Evolutionary conservation across 2,888 invertebrate genomes (phyloP).

Genomic region (Melipona bicolor): DNA sequence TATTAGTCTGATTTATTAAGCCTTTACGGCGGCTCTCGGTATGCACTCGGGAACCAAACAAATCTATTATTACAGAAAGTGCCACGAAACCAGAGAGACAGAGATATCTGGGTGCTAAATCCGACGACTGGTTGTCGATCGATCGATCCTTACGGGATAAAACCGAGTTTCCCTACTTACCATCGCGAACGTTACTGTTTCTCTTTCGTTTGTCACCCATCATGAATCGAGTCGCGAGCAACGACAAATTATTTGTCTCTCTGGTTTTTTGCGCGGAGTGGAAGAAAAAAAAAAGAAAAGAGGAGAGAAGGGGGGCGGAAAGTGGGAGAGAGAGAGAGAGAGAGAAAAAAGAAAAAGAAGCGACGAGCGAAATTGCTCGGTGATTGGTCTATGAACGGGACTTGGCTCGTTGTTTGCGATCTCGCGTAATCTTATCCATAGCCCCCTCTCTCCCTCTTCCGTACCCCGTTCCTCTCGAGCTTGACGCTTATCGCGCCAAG

Average conservation of each 20-base stretch:
- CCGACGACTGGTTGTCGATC: too few relatives aligned
- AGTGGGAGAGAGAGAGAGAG: too few relatives aligned
- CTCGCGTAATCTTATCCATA: constrained; percentile 43
- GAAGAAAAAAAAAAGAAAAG: background rate
- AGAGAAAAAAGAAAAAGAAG: background rate
- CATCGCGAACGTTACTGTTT: background rate
- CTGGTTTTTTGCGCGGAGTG: background rate
- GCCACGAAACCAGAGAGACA: background rate
- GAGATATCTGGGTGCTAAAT: background rate
- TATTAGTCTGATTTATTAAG: constrained; percentile 25
- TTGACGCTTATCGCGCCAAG: constrained; percentile 38
- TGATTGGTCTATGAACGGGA: constrained; percentile 33
- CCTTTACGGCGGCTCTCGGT: background rate
- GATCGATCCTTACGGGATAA: background rate
- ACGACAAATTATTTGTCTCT: background rate
- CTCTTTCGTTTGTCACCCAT: background rate
- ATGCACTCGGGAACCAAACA: background rate
- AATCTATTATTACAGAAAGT: constrained; percentile 1
- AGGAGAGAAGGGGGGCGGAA: too few relatives aligned
- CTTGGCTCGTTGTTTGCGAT: constrained; percentile 46
- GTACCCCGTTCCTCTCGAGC: constrained; percentile 2
- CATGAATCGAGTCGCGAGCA: background rate
- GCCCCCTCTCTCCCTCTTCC: background rate
- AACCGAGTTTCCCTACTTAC: background rate
- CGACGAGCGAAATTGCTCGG: background rate